A percentile compares a stretch with the other conserved stretches of the same genome.
phyloP scores from a whole-genome alignment of 2,797 vertebrate genomes.

The Rhinichthys osculus region DNA sequence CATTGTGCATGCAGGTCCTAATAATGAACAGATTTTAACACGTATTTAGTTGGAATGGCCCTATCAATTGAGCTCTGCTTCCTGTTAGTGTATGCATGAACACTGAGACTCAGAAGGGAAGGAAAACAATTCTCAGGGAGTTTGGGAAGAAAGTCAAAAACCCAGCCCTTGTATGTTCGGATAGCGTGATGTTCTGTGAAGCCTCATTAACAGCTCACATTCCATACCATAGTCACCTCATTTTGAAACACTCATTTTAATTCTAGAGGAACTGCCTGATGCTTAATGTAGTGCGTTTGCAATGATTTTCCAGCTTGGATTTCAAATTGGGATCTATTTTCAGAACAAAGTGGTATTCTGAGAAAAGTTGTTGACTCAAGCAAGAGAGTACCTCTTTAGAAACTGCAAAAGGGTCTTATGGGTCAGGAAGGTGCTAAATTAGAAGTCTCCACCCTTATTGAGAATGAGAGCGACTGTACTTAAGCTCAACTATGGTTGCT shows the following conservation, averaged over 20 bases:
- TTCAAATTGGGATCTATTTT: slow-evolving; percentile 19
- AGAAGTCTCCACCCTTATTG: background rate
- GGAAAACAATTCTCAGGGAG: slow-evolving; percentile 40
- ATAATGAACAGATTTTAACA: background rate
- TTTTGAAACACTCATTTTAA: slow-evolving; percentile 26
- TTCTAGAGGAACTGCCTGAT: background rate
- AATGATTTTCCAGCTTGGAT: slow-evolving; percentile 1
- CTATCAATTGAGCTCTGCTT: slow-evolving; percentile 16
- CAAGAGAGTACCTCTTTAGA: background rate
- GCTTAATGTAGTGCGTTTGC: slow-evolving; percentile 6
- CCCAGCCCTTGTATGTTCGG: slow-evolving; percentile 50
- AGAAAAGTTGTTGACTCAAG: background rate
- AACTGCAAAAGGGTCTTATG: background rate
- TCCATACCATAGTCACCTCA: slow-evolving; percentile 17
- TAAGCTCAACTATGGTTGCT: background rate
- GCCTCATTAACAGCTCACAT: slow-evolving; percentile 46
- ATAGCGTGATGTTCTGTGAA: slow-evolving; percentile 45
- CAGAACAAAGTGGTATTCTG: slow-evolving; percentile 17
- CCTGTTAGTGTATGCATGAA: slow-evolving; percentile 26
- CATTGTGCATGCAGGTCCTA: background rate
- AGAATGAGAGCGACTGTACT: slow-evolving; percentile 7
- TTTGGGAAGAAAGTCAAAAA: slow-evolving; percentile 42
- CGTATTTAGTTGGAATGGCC: slow-evolving; percentile 24
- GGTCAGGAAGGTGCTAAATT: slow-evolving; percentile 25
- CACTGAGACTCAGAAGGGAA: slow-evolving; percentile 15